phyloP scores from a whole-genome alignment of 2,113 vertebrate genomes.

The Pithys albifrons region DNA sequence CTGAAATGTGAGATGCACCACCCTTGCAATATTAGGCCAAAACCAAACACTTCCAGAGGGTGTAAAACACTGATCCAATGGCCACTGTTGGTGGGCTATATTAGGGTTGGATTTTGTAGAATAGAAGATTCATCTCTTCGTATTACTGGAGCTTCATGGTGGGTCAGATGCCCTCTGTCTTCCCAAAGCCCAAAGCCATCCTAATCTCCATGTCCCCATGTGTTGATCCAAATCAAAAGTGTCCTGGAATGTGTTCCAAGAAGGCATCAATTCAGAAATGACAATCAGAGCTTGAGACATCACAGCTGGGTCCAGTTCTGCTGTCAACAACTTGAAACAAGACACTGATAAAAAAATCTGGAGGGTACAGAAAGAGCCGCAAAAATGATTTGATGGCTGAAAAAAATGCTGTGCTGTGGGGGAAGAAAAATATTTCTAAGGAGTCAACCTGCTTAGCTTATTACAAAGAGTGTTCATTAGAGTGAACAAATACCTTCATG shows the following conservation, averaged over 20 bases:
- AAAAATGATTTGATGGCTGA: not conserved
- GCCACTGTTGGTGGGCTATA: rapidly evolving
- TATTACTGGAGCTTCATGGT: not conserved
- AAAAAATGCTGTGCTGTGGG: not conserved
- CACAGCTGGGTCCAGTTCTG: not conserved
- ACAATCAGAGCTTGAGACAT: not conserved
- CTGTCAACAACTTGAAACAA: not conserved
- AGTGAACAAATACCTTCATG: not conserved
- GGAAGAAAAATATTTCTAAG: not conserved
- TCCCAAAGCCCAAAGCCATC: not conserved
- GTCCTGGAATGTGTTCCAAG: not conserved
- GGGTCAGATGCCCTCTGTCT: not conserved
- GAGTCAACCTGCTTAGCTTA: not conserved
- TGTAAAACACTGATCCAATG: not conserved
- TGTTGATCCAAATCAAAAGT: not conserved
- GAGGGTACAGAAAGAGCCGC: not conserved
- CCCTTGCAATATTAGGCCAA: not conserved
- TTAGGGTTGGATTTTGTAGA: not conserved
- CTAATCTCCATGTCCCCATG: not conserved
- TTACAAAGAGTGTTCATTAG: not conserved
- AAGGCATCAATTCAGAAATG: not conserved
- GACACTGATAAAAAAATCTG: not conserved
- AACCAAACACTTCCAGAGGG: rapidly evolving
- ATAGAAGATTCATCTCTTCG: not conserved
- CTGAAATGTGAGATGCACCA: not conserved